phyloP scores from a whole-genome alignment of 92 coral and sea anemone genomes.

The Parazoanthus swiftii region DNA sequence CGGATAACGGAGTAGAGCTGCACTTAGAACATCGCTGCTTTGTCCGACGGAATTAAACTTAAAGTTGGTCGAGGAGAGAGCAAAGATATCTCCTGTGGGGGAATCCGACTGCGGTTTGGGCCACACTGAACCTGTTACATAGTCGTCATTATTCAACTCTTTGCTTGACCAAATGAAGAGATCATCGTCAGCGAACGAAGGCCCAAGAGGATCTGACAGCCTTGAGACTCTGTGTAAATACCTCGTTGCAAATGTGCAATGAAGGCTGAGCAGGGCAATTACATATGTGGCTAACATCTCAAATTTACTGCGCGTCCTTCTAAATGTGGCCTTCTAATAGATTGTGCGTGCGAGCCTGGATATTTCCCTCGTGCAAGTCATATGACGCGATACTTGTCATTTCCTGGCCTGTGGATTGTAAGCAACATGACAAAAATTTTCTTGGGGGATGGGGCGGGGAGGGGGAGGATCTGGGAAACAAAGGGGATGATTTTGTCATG shows the following conservation, averaged over 20 bases:
- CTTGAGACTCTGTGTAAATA: conserved; percentile 36
- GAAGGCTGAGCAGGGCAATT: neutral
- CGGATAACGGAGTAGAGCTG: conserved; percentile 68
- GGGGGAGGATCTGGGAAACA: neutral
- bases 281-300: conserved; percentile 35
- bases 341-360: neutral
- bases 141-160: conserved; percentile 55
- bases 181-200: neutral
- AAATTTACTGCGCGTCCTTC: neutral
- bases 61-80: conserved; percentile 59
- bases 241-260: conserved; percentile 27
- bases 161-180: neutral
- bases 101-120: conserved; percentile 87
- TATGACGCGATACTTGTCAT: neutral
- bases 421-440: neutral
- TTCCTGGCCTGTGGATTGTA: neutral
- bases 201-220: conserved; percentile 67
- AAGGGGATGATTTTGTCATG: no score
- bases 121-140: conserved; percentile 76
- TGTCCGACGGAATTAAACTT: conserved; percentile 57
- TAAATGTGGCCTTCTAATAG: neutral
- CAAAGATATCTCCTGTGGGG: conserved; percentile 49
- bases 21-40: conserved; percentile 70
- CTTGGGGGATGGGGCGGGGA: neutral
- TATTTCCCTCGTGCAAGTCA: conserved; percentile 16